These are phyloP conservation scores for Grapholita molesta DNA, from an alignment of 1,140 invertebrate species.

Conservation along the genomic window DNA sequence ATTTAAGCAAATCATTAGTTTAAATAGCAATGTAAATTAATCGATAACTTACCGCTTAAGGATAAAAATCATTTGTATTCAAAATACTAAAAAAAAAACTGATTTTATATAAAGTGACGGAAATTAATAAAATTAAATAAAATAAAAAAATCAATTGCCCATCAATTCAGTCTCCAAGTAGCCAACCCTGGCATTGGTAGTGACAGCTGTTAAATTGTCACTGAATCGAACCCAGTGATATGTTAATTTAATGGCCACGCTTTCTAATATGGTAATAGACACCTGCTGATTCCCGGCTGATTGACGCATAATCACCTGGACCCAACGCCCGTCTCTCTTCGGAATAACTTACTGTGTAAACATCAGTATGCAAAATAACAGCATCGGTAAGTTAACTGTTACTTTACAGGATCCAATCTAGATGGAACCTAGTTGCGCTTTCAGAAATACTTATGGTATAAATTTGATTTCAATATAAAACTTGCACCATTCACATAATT, in stretches of 20 bases:
- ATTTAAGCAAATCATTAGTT: too few relatives aligned
- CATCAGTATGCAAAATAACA: background rate
- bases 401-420: background rate
- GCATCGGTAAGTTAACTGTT: background rate
- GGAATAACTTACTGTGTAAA: background rate
- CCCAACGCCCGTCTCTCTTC: background rate
- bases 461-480: background rate
- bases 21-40: too few relatives aligned
- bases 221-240: constrained; percentile 4
- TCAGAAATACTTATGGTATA: background rate
- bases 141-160: background rate
- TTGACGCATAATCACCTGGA: constrained; percentile 12
- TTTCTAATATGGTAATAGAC: constrained; percentile 17
- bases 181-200: constrained; percentile 5
- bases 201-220: constrained; percentile 16
- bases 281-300: constrained; percentile 7
- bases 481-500: background rate
- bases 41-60: too few relatives aligned
- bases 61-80: too few relatives aligned
- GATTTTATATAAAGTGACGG: too few relatives aligned
- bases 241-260: constrained; percentile 16
- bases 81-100: too few relatives aligned
- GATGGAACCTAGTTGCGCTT: background rate
- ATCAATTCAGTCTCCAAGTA: background rate
- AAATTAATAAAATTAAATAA: background rate